Conservation (phyloP, 2,797 vertebrate genomes). For the Hipposideros larvatus region DNA sequence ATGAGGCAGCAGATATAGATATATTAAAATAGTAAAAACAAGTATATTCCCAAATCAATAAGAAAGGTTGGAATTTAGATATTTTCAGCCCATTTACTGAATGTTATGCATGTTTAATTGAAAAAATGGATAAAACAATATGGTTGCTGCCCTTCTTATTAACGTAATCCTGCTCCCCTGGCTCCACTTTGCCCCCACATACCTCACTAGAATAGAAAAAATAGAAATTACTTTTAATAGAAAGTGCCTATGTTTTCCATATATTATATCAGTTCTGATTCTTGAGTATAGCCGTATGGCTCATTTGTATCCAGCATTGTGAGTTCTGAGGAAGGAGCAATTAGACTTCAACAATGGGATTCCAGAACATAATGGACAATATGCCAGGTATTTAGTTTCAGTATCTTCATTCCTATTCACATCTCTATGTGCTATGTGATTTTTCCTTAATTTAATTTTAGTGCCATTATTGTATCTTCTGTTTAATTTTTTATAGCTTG, state of each 20-base stretch:
- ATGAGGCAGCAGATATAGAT: neutral
- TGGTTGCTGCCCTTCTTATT: neutral
- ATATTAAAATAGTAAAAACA: slow-evolving; percentile 44
- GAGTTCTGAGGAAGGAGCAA: slow-evolving; percentile 71
- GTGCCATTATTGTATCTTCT: slow-evolving; percentile 48
- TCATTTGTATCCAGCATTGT: slow-evolving; percentile 67
- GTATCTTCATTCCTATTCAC: slow-evolving; percentile 75
- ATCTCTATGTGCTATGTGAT: slow-evolving; percentile 71
- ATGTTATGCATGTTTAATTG: neutral
- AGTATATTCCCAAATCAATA: neutral
- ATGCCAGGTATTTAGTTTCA: slow-evolving; percentile 76
- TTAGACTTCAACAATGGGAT: slow-evolving; percentile 77
- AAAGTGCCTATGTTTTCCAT: slow-evolving; percentile 16
- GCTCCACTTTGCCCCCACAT: neutral
- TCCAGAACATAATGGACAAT: slow-evolving; percentile 68
- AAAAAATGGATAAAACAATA: slow-evolving; percentile 30
- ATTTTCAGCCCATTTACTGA: slow-evolving; percentile 12
- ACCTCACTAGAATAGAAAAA: slow-evolving; percentile 33
- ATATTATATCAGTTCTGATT: slow-evolving; percentile 59
- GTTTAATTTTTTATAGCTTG: slow-evolving; percentile 83
- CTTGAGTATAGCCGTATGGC: neutral
- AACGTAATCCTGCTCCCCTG: neutral
- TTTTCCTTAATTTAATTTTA: slow-evolving; percentile 84
- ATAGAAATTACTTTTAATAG: slow-evolving; percentile 58
- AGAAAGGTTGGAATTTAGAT: neutral